Conservation (phyloP, 2,888 invertebrate genomes). For the Metopia argyrocephala region DNA sequence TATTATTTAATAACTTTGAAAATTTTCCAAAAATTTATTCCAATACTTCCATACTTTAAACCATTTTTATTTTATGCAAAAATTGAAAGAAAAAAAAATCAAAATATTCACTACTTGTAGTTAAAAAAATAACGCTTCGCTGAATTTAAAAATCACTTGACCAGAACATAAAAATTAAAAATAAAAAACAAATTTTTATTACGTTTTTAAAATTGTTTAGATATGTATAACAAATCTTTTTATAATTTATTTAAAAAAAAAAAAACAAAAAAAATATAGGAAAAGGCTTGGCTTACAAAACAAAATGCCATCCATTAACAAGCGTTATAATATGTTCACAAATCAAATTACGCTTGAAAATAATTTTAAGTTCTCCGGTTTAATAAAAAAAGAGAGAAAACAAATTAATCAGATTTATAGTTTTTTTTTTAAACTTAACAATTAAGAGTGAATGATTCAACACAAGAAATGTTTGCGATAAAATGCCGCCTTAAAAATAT, state of each 20-base stretch:
- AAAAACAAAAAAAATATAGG: not conserved
- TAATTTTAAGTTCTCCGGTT: not conserved
- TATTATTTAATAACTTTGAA: not conserved
- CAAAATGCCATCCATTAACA: slow-evolving; percentile 23
- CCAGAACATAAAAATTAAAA: slow-evolving; percentile 35
- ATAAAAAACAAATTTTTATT: not conserved
- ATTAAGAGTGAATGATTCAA: not conserved
- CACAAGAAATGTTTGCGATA: not conserved
- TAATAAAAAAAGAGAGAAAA: not conserved
- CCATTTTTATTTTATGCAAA: not conserved
- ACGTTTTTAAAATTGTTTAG: not conserved
- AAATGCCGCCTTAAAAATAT: not conserved
- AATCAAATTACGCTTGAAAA: too few relatives aligned
- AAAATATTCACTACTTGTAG: not conserved
- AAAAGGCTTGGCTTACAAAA: slow-evolving; percentile 53
- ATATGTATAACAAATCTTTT: not conserved
- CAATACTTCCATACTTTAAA: not conserved
- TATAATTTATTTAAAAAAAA: not conserved
- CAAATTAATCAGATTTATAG: not conserved
- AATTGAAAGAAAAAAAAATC: not conserved
- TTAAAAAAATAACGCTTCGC: slow-evolving; percentile 39
- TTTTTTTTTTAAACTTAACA: not conserved
- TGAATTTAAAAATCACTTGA: slow-evolving; percentile 53
- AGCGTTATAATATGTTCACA: too few relatives aligned
- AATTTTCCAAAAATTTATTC: not conserved